Conservation (phyloP, 2,888 invertebrate genomes). For the Pegoplata infirma region DNA sequence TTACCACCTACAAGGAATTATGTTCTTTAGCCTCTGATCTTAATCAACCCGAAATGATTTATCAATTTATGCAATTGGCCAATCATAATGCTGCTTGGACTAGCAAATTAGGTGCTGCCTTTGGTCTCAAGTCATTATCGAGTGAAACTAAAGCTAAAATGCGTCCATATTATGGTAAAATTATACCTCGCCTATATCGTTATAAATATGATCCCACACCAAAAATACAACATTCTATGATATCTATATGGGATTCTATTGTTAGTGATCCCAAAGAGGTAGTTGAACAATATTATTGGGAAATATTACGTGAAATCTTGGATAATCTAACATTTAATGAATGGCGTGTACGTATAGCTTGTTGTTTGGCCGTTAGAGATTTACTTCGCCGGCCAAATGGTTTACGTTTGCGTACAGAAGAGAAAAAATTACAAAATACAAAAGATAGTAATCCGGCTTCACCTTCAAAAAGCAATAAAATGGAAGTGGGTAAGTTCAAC, state of each 20-base stretch:
- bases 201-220: conserved; percentile 94
- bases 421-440: conserved; percentile 57
- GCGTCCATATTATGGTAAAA: conserved; percentile 88
- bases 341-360: conserved; percentile 94
- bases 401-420: conserved; percentile 73
- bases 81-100: conserved; percentile 97
- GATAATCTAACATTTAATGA: conserved; percentile 89
- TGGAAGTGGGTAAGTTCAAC: conserved; percentile 68
- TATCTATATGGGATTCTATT: conserved; percentile 94
- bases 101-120: conserved; percentile 93
- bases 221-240: conserved; percentile 94
- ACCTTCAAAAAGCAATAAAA: conserved; percentile 53
- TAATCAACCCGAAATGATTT: conserved; percentile 95
- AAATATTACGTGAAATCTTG: conserved; percentile 85
- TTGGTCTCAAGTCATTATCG: conserved; percentile 93
- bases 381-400: conserved; percentile 83
- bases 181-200: conserved; percentile 91
- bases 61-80: conserved; percentile 97
- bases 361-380: conserved; percentile 92
- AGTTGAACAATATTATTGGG: conserved; percentile 80
- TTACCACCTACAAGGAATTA: conserved; percentile 96
- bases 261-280: conserved; percentile 91
- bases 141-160: conserved; percentile 90
- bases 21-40: conserved; percentile 95
- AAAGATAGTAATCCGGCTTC: conserved; percentile 26